Conservation (phyloP, 1,140 invertebrate species). For the Holcopasites calliopsidis region DNA sequence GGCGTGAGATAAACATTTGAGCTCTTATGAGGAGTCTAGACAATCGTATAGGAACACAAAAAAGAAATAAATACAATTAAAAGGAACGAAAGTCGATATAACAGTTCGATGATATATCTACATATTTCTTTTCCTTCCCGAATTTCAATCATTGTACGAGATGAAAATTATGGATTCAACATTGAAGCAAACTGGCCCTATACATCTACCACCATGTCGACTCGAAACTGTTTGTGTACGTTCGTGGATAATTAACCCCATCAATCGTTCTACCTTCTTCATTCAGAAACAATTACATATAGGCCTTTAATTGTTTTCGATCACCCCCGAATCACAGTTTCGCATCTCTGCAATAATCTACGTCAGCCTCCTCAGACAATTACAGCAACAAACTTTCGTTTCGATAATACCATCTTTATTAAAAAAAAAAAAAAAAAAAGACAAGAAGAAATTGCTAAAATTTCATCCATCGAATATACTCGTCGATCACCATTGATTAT, state of each 20-base stretch:
- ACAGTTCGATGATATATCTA: neutral
- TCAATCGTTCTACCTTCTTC: neutral
- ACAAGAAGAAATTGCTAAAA: too few relatives aligned
- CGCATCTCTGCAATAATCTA: too few relatives aligned
- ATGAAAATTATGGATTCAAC: constrained; percentile 76
- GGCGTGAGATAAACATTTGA: too few relatives aligned
- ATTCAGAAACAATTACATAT: neutral
- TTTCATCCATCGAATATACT: too few relatives aligned
- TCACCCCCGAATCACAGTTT: neutral
- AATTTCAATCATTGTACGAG: too few relatives aligned
- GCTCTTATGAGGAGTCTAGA: neutral
- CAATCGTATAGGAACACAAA: constrained; percentile 31
- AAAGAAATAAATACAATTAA: neutral
- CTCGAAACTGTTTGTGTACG: neutral
- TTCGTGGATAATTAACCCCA: neutral
- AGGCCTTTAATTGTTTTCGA: neutral
- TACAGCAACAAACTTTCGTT: too few relatives aligned
- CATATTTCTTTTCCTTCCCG: constrained; percentile 21
- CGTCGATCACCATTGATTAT: too few relatives aligned
- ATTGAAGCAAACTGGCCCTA: constrained; percentile 52
- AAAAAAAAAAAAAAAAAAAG: too few relatives aligned
- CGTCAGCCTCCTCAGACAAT: too few relatives aligned
- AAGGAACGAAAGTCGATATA: constrained; percentile 11
- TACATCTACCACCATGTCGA: neutral
- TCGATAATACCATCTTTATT: too few relatives aligned